Percentiles rank a stretch among this genome's conserved stretches.
Conservation (phyloP, 1,140 invertebrate genomes). For the Apis mellifera region Amel_HAv3.1 CM009946.2:3646001-3646500, state of each 20-base stretch:
- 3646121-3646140: background rate
- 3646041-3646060: background rate
- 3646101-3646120: background rate
- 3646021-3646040: background rate
- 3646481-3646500: background rate
- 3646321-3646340: constrained; percentile 54
- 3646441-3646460: constrained; percentile 11
- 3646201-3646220: constrained; percentile 32
- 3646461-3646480: constrained; percentile 24
- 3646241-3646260: constrained; percentile 49
- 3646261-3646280: constrained; percentile 50
- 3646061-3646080: constrained; percentile 9
- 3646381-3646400: constrained; percentile 41
- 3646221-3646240: constrained; percentile 53
- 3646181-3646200: constrained; percentile 43
- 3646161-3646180: constrained; percentile 27
- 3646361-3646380: constrained; percentile 37
- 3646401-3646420: constrained; percentile 23
- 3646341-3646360: constrained; percentile 50
- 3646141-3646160: constrained; percentile 37
- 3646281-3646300: constrained; percentile 48
- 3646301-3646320: constrained; percentile 55
- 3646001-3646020: background rate
- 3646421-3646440: constrained; percentile 7
- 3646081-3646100: background rate